Conservation (phyloP, 1,140 invertebrate species). For the Zeugodacus cucurbitae region DNA sequence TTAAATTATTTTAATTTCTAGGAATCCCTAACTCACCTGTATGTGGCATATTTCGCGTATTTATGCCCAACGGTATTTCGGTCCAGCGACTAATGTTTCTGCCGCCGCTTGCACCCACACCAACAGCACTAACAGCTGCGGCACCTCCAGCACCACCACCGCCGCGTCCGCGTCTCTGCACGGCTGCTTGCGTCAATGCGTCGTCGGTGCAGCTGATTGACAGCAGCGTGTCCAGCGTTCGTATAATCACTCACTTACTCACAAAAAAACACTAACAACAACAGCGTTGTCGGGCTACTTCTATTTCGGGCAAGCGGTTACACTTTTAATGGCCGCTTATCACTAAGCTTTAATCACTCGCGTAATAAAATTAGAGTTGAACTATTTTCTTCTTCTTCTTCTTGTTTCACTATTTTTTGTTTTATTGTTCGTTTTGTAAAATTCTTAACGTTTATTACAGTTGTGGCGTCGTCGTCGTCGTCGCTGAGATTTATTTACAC, state of each 20-base stretch:
- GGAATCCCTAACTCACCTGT: not conserved
- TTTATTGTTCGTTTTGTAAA: not conserved
- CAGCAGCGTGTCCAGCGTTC: not conserved
- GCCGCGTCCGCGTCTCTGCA: conserved; percentile 1
- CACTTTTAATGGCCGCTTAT: conserved; percentile 22
- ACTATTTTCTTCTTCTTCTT: not conserved
- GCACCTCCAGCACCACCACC: not conserved
- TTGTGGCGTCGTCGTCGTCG: not conserved
- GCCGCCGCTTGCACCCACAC: not conserved
- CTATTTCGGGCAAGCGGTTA: not conserved
- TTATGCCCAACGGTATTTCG: conserved; percentile 5
- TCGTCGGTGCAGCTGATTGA: not conserved
- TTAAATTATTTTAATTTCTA: too few species aligned
- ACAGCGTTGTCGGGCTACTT: not conserved
- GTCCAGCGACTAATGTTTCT: conserved; percentile 21
- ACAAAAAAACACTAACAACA: not conserved
- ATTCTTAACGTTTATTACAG: not conserved
- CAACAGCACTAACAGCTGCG: not conserved
- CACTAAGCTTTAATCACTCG: conserved; percentile 15
- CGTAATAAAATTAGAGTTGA: conserved; percentile 22
- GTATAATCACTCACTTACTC: not conserved
- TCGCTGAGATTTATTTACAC: not conserved
- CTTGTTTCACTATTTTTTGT: not conserved
- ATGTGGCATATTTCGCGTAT: conserved; percentile 22
- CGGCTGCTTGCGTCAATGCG: conserved; percentile 13